Percentiles rank a stretch among this genome's conserved stretches.
Evolutionary conservation across 2,113 vertebrate species (phyloP).

Genomic region (Dipodomys merriami): DNA sequence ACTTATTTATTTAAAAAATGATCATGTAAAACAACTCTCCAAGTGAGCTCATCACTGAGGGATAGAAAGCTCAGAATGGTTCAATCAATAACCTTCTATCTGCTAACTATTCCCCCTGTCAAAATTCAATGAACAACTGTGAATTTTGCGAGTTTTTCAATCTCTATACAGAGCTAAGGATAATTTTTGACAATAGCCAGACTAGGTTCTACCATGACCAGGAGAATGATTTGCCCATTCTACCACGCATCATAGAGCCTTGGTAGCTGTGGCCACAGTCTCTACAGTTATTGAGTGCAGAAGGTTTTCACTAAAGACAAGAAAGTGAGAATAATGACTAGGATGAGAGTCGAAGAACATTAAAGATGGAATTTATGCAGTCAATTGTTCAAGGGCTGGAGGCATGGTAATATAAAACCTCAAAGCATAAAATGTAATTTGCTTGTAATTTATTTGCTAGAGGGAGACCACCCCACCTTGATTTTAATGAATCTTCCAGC

Average conservation of each 20-base stretch:
- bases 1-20: slow-evolving; percentile 28
- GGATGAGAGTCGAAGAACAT: not conserved
- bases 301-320: not conserved
- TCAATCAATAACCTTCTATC: not conserved
- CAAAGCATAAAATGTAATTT: slow-evolving; percentile 13
- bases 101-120: not conserved
- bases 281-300: not conserved
- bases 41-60: not conserved
- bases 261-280: not conserved
- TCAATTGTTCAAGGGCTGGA: not conserved
- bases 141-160: not conserved
- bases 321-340: not conserved
- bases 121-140: slow-evolving; percentile 17
- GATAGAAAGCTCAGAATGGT: not conserved
- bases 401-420: not conserved
- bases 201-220: not conserved
- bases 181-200: not conserved
- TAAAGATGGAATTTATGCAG: not conserved
- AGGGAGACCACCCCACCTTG: not conserved
- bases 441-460: slow-evolving; percentile 47
- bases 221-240: not conserved
- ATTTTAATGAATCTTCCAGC: slow-evolving; percentile 60
- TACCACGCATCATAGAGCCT: not conserved
- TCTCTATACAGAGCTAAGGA: not conserved
- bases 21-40: not conserved